Percentiles rank a stretch among this genome's conserved stretches.
phyloP scores from a whole-genome alignment of 2,797 vertebrate genomes.

The Hydrophis major region DNA sequence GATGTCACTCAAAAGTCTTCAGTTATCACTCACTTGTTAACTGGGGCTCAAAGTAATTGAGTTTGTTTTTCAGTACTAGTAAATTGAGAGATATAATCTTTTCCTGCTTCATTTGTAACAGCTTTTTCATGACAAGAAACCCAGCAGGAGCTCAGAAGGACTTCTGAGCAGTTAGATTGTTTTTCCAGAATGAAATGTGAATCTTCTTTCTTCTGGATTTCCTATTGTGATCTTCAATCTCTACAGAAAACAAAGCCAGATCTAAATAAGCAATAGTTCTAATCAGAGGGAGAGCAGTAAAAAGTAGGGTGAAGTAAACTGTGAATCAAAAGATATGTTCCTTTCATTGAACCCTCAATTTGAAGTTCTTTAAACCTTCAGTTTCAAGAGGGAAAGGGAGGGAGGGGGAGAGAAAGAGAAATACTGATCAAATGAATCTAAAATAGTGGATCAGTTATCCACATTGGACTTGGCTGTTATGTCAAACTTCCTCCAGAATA shows the following conservation, averaged over 20 bases:
- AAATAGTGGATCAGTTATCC: not conserved
- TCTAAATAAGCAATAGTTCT: not conserved
- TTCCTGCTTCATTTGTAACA: not conserved
- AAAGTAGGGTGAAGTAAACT: not conserved
- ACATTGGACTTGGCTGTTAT: slow-evolving; percentile 1
- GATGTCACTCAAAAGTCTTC: not conserved
- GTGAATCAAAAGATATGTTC: not conserved
- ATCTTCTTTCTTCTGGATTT: not conserved
- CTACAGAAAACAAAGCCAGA: not conserved
- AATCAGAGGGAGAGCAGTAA: not conserved
- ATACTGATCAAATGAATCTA: not conserved
- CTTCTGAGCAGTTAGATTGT: not conserved
- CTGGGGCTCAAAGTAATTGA: not conserved
- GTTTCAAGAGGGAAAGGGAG: not conserved
- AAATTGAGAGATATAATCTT: not conserved
- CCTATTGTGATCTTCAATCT: not conserved
- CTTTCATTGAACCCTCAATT: not conserved
- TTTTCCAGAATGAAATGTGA: not conserved
- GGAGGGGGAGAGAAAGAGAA: too few species aligned
- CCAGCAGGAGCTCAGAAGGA: not conserved
- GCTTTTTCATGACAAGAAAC: not conserved
- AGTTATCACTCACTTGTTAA: not conserved
- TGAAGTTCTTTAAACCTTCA: not conserved
- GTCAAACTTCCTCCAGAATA: not conserved
- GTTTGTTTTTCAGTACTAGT: not conserved